Evolutionary conservation across 2,113 vertebrate genomes (phyloP), one percentile per base, ranked within the genome.

Genomic region (Pimephales promelas): DNA sequence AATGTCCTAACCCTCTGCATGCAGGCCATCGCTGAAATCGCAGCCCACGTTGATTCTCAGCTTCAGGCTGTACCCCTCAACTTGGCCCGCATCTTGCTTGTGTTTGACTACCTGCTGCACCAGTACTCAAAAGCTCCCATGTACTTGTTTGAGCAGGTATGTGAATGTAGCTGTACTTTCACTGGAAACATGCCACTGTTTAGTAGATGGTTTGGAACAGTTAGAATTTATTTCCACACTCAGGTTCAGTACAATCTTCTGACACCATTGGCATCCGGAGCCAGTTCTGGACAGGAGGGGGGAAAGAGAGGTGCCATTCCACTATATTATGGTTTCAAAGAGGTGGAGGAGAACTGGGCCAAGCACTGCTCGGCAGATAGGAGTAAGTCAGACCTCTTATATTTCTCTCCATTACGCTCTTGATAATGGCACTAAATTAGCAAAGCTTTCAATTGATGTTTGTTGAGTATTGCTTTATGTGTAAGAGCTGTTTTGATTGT

Each of bases 301-400:
- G 93, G 85, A 26, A 92, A 95, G 85, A 92, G 95, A 34, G 87
- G 87, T 0, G 85, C 93, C 24, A 84, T 93, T 7, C 97, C 96
- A 0, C 93, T 97, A 64, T 99, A 99, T 92, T 96, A 98, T 47
- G 96, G 97, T 2, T 99, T 99, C 89, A 99, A 97, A 90, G 98
- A 99, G 90, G 98, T 99, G 83, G 98, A 99, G 91, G 97, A 99
- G 87, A 99, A 99, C 93, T 99, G 98, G 97, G 92, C 95, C 61
- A 99, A 98, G 90, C 97, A 99, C 88, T 96, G 97, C 89, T 94
- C 97, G 59, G 88, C 96, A 93, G 97, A 97, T 97, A 90, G 91
- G 92, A 90, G 61, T 88, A 59, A 88, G 87, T 88, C 85, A 66
- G 47, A 75, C 61, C 9, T 73, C 75, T 79, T 76, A 20, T 79